These are phyloP conservation scores for Phycodurus eques DNA, from an alignment of 2,113 vertebrate species.

Conservation along the genomic window DNA sequence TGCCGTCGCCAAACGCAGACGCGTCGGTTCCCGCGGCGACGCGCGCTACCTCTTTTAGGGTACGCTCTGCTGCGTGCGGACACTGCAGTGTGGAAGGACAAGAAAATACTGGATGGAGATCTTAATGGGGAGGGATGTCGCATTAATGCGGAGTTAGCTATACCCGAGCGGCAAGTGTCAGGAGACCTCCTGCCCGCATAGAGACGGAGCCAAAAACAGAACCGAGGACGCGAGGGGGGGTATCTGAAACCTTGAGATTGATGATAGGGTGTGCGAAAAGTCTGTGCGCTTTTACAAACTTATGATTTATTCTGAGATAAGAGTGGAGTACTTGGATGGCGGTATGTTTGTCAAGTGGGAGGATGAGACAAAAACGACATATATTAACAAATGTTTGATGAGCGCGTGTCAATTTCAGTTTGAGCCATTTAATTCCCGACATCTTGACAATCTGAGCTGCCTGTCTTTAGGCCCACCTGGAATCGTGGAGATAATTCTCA, in stretches of 20 bases:
- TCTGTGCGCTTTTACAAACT: constrained; percentile 21
- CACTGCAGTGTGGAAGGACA: constrained; percentile 3
- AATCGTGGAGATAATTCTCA: constrained; percentile 68
- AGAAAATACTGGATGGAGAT: constrained; percentile 19
- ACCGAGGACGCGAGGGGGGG: constrained; percentile 66
- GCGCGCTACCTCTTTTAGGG: no score
- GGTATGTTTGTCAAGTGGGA: no score
- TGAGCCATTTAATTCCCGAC: background rate
- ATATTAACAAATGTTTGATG: no score
- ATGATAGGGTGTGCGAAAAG: constrained; percentile 54
- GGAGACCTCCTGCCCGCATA: constrained; percentile 72
- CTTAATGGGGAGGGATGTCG: constrained; percentile 57
- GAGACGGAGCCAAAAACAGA: constrained; percentile 74
- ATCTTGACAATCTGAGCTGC: constrained; percentile 29
- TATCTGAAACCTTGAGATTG: constrained; percentile 73
- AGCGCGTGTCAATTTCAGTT: background rate
- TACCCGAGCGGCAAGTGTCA: constrained; percentile 69
- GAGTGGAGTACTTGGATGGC: constrained; percentile 4
- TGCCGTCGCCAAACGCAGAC: background rate
- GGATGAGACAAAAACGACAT: background rate
- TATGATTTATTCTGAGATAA: constrained; percentile 18
- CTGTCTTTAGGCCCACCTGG: constrained; percentile 47
- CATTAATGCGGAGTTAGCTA: constrained; percentile 64
- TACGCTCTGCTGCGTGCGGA: background rate
- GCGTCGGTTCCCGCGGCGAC: no score